Base-by-base conservation (phyloP, 2,888 invertebrate genomes). In the Hypomecis punctinalis region DNA sequence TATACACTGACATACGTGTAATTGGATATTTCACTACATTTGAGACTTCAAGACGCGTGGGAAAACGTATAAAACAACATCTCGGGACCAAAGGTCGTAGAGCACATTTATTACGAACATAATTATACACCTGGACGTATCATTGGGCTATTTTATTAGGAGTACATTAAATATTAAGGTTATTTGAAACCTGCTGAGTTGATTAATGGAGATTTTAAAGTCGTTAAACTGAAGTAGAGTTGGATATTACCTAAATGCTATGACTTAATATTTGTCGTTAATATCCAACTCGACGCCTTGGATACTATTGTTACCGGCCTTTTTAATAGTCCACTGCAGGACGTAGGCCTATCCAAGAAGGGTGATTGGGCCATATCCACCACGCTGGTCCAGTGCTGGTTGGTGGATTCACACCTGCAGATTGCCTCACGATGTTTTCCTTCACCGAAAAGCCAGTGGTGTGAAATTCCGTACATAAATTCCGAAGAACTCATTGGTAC, bases 1-100 rank as follows among this genome's bases (percentile, higher is more conserved):
- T 39, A 53, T 42, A 62, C 74, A 81, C 83, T 83, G 81, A 78
- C 76, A 72, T 68, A 63, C 70, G 58, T 80, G 84, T 78, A 87
- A 89, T 83, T 76, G 74, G 85, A 85, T 76, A 80, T 76, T 70
- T 53, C 51, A 63, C 63, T 60, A 66, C 72, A 72, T 73, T 73
- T 70, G 70, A 78, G 76, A 75, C 76, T 76, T 68, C 66, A 69
- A 80, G 74, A 78, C 72, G 81, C 88, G 90, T 90, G 90, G 86
- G 90, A 90, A 88, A 77, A 52, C 37, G 72, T 71, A 75, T 67
- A 76, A 78, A 79, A 80, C 74, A 80, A 72, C 72, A 78, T 79
- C 76, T 78, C 78, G 75, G 76, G 82, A 80, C 75, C 69, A 67
- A 70, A 72, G 67, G 66, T 67, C 69, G 61, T 51, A 62, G 46